Percentiles rank a stretch among this genome's conserved stretches.
Conservation (phyloP, 2,113 vertebrate species). For the Protobothrops flavoviridis region DNA sequence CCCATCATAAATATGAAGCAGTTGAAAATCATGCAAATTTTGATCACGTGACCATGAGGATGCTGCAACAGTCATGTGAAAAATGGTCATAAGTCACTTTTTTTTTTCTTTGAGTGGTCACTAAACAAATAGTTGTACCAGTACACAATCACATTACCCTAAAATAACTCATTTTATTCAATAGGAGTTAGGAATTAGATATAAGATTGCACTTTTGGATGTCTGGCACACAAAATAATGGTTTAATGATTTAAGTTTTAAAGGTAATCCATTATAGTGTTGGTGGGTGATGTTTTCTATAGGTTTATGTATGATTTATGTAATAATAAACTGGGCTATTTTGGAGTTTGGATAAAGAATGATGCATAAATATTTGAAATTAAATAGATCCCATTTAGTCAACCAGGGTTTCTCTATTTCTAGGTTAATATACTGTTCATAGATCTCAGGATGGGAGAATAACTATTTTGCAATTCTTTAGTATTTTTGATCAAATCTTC, state of each 20-base stretch:
- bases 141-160: background rate
- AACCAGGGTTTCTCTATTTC: background rate
- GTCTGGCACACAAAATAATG: background rate
- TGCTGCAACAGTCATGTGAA: background rate
- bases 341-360: no score
- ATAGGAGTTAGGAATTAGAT: background rate
- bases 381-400: background rate
- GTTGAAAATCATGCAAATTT: background rate
- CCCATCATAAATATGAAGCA: background rate
- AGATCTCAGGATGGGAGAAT: background rate
- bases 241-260: background rate
- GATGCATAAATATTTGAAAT: background rate
- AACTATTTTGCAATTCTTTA: conserved; percentile 4
- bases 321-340: background rate
- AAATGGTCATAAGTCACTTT: background rate
- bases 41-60: background rate
- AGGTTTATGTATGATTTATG: background rate
- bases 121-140: background rate
- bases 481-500: conserved; percentile 17
- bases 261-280: background rate
- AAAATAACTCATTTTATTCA: background rate
- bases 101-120: background rate
- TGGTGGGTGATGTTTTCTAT: background rate
- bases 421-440: background rate
- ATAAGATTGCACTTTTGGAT: background rate